A percentile compares a stretch with the other conserved stretches of the same genome.
Evolutionary conservation across 2,113 vertebrate species (phyloP).

Genomic region (Regulus satrapa): DNA sequence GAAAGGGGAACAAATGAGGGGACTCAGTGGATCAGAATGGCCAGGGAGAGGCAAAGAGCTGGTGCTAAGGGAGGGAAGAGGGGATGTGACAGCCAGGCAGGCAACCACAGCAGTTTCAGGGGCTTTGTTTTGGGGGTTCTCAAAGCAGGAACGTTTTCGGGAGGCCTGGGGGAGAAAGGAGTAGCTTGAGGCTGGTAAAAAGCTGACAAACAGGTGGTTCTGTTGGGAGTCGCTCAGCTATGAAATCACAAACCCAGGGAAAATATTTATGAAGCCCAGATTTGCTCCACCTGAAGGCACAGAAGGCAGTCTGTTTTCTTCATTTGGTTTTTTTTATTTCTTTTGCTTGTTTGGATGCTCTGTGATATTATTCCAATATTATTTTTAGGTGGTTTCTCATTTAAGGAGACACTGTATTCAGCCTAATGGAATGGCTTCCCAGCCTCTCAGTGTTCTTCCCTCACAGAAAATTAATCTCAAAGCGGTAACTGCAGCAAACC

Average conservation of each 20-base stretch:
- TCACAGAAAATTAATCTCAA: background rate
- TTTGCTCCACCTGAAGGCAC: slow-evolving; percentile 24
- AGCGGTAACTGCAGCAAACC: background rate
- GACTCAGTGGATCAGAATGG: background rate
- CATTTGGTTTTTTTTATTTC: background rate
- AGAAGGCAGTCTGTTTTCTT: background rate
- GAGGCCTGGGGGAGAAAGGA: background rate
- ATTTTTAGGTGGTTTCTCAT: background rate
- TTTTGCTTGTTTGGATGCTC: slow-evolving; percentile 26
- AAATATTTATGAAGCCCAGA: slow-evolving; percentile 4
- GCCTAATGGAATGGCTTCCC: background rate
- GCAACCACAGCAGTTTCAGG: background rate
- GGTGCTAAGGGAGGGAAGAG: background rate
- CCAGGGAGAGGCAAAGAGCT: background rate
- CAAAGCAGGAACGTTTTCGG: background rate
- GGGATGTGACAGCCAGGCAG: background rate
- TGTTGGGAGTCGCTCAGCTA: background rate
- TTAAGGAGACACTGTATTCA: background rate
- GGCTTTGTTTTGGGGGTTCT: background rate
- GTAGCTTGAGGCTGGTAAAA: background rate
- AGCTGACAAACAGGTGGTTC: background rate
- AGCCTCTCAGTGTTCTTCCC: background rate
- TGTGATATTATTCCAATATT: background rate
- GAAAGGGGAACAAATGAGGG: background rate
- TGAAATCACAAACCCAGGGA: background rate